Evolutionary conservation across 2,797 vertebrate genomes (phyloP).

Genomic region (Nyctibius grandis): DNA sequence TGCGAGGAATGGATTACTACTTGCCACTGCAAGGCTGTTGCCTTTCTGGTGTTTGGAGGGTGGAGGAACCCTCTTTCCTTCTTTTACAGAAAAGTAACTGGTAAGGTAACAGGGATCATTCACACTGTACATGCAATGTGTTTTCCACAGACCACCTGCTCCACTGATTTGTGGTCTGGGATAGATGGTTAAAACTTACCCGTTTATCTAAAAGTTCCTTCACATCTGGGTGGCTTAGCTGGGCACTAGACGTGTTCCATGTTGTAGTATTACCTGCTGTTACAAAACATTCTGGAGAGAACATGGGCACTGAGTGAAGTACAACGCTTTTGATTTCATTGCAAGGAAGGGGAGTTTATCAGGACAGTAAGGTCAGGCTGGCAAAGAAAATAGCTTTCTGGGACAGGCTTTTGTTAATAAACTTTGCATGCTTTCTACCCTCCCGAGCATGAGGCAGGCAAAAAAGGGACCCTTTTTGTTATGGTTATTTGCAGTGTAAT

Average conservation of each 20-base stretch:
- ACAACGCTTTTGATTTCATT: rapidly evolving
- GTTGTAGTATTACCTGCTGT: background rate
- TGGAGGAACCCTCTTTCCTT: background rate
- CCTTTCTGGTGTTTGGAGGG: background rate
- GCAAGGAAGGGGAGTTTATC: background rate
- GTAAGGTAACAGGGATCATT: background rate
- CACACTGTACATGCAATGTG: rapidly evolving
- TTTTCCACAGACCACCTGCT: background rate
- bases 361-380: background rate
- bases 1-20: background rate
- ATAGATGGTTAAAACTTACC: background rate
- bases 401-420: background rate
- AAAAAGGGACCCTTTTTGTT: constrained; percentile 61
- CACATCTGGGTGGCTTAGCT: background rate
- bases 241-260: background rate
- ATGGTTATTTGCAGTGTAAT: constrained; percentile 79
- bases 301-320: background rate
- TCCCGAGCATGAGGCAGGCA: background rate
- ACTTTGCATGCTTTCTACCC: background rate
- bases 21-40: background rate
- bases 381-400: background rate
- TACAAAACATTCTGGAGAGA: background rate
- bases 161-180: background rate
- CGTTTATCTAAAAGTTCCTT: background rate
- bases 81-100: background rate